Conservation (phyloP, 2,113 vertebrate genomes). For the Misgurnus anguillicaudatus region DNA sequence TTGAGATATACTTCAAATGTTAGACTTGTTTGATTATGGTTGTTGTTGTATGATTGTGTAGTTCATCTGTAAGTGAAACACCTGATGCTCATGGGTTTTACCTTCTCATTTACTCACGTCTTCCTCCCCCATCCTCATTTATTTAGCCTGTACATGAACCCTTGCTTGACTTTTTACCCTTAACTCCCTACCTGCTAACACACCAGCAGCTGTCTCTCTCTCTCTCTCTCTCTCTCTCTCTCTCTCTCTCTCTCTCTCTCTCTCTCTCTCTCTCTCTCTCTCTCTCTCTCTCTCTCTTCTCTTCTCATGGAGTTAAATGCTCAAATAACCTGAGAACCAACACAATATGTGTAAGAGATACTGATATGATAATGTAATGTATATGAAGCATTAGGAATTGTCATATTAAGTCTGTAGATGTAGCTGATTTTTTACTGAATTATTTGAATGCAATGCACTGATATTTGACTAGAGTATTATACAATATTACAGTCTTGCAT, state of each 20-base stretch:
- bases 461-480: too few relatives aligned
- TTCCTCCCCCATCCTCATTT: conserved; percentile 52
- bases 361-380: not conserved
- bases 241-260: conserved; percentile 3
- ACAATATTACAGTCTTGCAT: too few relatives aligned
- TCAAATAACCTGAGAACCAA: not conserved
- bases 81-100: conserved; percentile 38
- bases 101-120: conserved; percentile 48
- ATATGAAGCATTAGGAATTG: too few relatives aligned
- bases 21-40: too few relatives aligned
- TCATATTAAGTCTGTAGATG: too few relatives aligned
- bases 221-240: not conserved
- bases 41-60: too few relatives aligned
- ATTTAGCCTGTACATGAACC: conserved; percentile 59
- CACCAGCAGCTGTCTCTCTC: conserved; percentile 48
- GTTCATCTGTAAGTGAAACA: not conserved
- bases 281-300: not conserved
- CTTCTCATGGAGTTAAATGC: not conserved
- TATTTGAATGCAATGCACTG: too few relatives aligned
- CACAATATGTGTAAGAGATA: not conserved
- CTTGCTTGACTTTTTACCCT: conserved; percentile 54
- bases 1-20: too few relatives aligned
- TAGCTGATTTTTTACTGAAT: too few relatives aligned
- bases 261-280: conserved; percentile 7
- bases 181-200: conserved; percentile 46